A percentile compares a stretch with the other conserved stretches of the same genome.
These are phyloP conservation scores for Platichthys flesus DNA, from an alignment of 2,113 vertebrate genomes.

Conservation along the genomic window DNA sequence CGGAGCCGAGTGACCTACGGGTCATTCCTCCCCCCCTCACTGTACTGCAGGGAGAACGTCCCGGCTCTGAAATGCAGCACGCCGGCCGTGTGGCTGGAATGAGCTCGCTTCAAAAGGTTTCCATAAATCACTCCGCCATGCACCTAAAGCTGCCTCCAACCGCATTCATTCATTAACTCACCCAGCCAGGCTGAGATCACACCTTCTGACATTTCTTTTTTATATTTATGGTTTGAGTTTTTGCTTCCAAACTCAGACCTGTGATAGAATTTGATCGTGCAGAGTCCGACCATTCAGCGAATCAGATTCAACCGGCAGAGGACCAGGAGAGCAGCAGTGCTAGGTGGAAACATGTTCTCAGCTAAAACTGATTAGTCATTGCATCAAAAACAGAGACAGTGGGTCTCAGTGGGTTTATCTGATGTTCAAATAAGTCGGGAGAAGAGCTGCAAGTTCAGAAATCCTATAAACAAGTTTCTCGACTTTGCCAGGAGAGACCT, in stretches of 20 bases:
- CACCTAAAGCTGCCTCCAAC: conserved; percentile 39
- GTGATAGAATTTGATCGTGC: conserved; percentile 16
- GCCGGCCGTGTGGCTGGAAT: conserved; percentile 63
- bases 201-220: conserved; percentile 12
- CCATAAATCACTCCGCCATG: conserved; percentile 80
- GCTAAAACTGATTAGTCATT: conserved; percentile 30
- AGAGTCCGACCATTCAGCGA: background rate
- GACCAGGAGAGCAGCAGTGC: background rate
- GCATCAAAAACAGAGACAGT: conserved; percentile 36
- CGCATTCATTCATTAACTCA: conserved; percentile 28
- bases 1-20: conserved; percentile 54
- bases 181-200: conserved; percentile 46
- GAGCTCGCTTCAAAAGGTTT: conserved; percentile 80
- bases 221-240: conserved; percentile 9
- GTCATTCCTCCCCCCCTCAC: conserved; percentile 41
- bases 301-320: conserved; percentile 25
- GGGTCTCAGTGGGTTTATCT: conserved; percentile 43
- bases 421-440: conserved; percentile 43
- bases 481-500: conserved; percentile 77
- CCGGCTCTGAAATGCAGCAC: conserved; percentile 55
- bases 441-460: conserved; percentile 58
- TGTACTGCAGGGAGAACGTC: conserved; percentile 45
- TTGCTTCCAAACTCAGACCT: background rate
- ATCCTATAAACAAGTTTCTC: conserved; percentile 67
- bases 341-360: conserved; percentile 31